Conservation (phyloP, 2,797 vertebrate species). For the Erethizon dorsatum region DNA sequence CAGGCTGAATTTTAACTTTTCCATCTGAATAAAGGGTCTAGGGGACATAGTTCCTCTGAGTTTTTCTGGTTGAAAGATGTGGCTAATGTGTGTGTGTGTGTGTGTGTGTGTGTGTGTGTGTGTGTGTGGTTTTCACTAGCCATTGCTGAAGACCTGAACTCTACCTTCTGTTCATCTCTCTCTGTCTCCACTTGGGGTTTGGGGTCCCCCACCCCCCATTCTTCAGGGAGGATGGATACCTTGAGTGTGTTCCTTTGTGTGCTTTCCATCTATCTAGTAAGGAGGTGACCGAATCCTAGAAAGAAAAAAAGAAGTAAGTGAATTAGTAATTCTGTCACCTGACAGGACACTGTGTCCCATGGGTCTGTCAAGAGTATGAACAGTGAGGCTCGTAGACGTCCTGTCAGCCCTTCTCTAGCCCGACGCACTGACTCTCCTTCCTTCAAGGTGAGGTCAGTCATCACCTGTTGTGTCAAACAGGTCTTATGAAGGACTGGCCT, state of each 20-base stretch:
- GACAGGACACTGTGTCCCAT: background rate
- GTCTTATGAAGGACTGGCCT: conserved; percentile 46
- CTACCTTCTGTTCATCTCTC: background rate
- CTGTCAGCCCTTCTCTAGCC: background rate
- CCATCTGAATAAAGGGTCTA: background rate
- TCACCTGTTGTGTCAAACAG: conserved; percentile 66
- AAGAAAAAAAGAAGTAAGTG: background rate
- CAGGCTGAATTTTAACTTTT: background rate
- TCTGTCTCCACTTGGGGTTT: too few species aligned
- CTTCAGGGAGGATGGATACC: background rate
- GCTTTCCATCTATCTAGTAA: background rate
- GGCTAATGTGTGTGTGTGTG: background rate
- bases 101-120: too few species aligned
- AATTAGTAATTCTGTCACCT: conserved; percentile 35
- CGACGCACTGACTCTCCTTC: background rate
- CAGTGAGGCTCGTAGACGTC: background rate
- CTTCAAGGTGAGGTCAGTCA: background rate
- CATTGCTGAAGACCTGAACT: background rate
- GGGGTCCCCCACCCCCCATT: background rate
- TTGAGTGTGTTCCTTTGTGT: background rate
- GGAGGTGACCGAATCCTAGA: conserved; percentile 1
- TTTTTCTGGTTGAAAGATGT: background rate
- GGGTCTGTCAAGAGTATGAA: background rate
- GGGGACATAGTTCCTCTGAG: background rate
- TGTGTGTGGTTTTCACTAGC: background rate